A percentile compares a stretch with the other conserved stretches of the same genome.
These are phyloP conservation scores for Apodemia zela DNA, from an alignment of 2,888 invertebrate species.

Conservation along the genomic window DNA sequence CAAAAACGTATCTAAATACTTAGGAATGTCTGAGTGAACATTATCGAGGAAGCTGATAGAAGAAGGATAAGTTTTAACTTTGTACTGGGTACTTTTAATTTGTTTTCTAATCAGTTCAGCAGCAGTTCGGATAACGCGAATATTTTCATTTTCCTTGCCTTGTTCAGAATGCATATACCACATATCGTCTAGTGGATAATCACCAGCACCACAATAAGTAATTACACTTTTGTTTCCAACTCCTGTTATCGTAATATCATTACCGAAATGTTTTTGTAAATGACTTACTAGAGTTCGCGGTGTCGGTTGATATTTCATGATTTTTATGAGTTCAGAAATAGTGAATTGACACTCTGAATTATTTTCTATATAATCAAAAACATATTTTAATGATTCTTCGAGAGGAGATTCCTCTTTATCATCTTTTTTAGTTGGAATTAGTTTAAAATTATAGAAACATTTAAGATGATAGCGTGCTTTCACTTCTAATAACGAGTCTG, in stretches of 20 bases:
- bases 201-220: background rate
- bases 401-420: background rate
- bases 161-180: slow-evolving; percentile 5
- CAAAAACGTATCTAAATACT: slow-evolving; percentile 2
- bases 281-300: background rate
- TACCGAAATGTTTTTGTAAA: slow-evolving; percentile 4
- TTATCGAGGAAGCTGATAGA: slow-evolving; percentile 1
- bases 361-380: background rate
- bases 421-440: background rate
- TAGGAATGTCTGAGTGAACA: slow-evolving; percentile 1
- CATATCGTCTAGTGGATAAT: background rate
- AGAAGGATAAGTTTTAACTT: background rate
- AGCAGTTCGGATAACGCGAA: slow-evolving; percentile 5
- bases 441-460: background rate
- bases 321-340: slow-evolving; percentile 1
- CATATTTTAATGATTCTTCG: background rate
- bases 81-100: slow-evolving; percentile 3
- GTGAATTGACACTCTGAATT: background rate
- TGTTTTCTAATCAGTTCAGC: slow-evolving; percentile 1
- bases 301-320: background rate
- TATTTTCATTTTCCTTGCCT: background rate
- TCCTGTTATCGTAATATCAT: slow-evolving; percentile 5
- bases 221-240: background rate
- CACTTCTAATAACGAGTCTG: background rate
- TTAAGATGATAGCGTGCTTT: background rate